Evolutionary conservation across 64 coral and sea anemone species (phyloP).

Genomic region (Montipora foliosa): DNA sequence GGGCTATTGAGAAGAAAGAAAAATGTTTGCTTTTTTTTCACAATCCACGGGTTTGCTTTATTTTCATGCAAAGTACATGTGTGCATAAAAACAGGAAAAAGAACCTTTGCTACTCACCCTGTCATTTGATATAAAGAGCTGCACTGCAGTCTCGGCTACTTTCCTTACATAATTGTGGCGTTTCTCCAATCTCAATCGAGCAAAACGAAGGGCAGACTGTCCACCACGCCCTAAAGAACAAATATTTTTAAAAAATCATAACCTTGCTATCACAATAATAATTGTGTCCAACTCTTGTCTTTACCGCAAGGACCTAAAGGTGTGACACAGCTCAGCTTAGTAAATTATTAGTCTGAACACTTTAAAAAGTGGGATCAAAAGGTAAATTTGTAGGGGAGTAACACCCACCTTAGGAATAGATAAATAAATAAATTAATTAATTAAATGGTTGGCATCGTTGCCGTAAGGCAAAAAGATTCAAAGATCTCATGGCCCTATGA

Average conservation of each 20-base stretch:
- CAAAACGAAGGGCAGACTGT: constrained; percentile 99
- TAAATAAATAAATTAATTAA: too few species aligned
- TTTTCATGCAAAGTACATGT: too few species aligned
- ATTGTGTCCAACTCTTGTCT: too few species aligned
- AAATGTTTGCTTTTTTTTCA: not conserved
- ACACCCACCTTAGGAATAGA: too few species aligned
- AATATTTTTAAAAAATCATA: not conserved
- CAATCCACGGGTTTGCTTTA: not conserved
- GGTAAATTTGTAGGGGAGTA: too few species aligned
- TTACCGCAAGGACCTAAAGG: too few species aligned
- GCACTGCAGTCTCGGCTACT: constrained; percentile 98
- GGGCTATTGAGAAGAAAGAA: constrained; percentile 64
- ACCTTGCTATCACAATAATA: not conserved
- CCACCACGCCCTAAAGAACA: constrained; percentile 88
- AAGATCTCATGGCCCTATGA: not conserved
- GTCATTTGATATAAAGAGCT: constrained; percentile 93
- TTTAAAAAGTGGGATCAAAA: too few species aligned
- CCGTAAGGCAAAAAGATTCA: not conserved
- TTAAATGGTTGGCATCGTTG: not conserved
- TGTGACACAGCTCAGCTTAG: too few species aligned
- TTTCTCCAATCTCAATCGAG: constrained; percentile 97
- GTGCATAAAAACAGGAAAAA: not conserved
- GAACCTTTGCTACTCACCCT: constrained; percentile 32
- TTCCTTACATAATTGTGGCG: constrained; percentile 99
- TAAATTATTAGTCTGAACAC: too few species aligned